phyloP scores from a whole-genome alignment of 35 echinoderm and acorn worm species.

The Patiria miniata region DNA sequence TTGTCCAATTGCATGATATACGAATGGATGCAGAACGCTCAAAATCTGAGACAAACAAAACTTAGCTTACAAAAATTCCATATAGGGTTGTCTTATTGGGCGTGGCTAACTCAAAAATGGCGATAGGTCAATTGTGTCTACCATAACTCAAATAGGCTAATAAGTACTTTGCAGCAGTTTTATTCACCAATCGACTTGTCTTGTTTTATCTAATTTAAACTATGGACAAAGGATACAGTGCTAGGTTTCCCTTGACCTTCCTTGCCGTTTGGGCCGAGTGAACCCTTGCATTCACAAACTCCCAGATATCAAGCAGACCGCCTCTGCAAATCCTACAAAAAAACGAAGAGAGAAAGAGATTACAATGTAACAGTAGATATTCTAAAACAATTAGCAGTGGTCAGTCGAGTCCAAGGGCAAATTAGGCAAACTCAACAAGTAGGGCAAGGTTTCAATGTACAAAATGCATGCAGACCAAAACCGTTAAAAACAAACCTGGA shows the following conservation, averaged over 20 bases:
- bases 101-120: too few relatives aligned
- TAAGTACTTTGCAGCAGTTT: too few relatives aligned
- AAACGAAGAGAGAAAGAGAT: background rate
- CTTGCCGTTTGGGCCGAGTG: constrained; percentile 57
- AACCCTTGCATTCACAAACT: constrained; percentile 45
- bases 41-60: too few relatives aligned
- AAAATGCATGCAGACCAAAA: background rate
- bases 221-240: constrained; percentile 59
- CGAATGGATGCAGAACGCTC: too few relatives aligned
- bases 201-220: background rate
- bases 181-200: too few relatives aligned
- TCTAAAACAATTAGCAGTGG: too few relatives aligned
- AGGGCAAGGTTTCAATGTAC: background rate
- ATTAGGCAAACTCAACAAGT: background rate
- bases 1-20: too few relatives aligned
- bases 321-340: constrained; percentile 52
- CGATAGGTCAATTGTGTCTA: too few relatives aligned
- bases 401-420: background rate
- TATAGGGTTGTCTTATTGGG: too few relatives aligned
- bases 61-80: too few relatives aligned
- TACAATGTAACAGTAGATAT: background rate
- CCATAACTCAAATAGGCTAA: too few relatives aligned
- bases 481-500: background rate
- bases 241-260: constrained; percentile 53
- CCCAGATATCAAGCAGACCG: constrained; percentile 44